Evolutionary conservation across 2,888 invertebrate species (phyloP).

Genomic region (Lasioglossum zephyrum): DNA sequence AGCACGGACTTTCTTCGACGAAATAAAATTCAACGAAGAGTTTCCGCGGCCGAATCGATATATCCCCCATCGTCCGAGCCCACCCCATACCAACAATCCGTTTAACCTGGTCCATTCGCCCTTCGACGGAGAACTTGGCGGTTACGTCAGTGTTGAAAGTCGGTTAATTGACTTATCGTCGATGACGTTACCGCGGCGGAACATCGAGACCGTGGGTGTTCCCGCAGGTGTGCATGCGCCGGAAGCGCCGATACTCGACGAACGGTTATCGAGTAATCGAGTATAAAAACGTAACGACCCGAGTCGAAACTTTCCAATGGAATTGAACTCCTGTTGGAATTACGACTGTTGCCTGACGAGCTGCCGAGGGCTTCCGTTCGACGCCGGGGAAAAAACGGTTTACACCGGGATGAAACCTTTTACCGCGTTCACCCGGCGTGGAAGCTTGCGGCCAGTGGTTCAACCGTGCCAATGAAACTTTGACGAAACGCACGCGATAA

Average conservation of each 20-base stretch:
- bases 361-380: background rate
- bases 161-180: constrained; percentile 52
- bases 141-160: constrained; percentile 31
- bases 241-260: constrained; percentile 28
- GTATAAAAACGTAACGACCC: constrained; percentile 52
- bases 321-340: constrained; percentile 39
- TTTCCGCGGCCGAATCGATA: constrained; percentile 33
- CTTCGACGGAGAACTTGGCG: constrained; percentile 28
- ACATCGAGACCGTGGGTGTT: background rate
- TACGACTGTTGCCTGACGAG: constrained; percentile 35
- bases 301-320: constrained; percentile 26
- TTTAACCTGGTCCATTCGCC: constrained; percentile 5
- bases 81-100: background rate
- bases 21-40: constrained; percentile 39
- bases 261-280: constrained; percentile 50
- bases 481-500: background rate
- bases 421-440: background rate
- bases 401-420: constrained; percentile 13
- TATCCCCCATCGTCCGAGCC: background rate
- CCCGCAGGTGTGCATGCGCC: background rate
- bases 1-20: constrained; percentile 1
- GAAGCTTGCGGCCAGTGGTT: background rate
- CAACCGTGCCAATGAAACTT: background rate
- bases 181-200: constrained; percentile 10
- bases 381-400: background rate